Percentiles rank a stretch among this genome's conserved stretches.
Conservation (phyloP, 2,888 invertebrate species). For the Linnaemya vulpina region DNA sequence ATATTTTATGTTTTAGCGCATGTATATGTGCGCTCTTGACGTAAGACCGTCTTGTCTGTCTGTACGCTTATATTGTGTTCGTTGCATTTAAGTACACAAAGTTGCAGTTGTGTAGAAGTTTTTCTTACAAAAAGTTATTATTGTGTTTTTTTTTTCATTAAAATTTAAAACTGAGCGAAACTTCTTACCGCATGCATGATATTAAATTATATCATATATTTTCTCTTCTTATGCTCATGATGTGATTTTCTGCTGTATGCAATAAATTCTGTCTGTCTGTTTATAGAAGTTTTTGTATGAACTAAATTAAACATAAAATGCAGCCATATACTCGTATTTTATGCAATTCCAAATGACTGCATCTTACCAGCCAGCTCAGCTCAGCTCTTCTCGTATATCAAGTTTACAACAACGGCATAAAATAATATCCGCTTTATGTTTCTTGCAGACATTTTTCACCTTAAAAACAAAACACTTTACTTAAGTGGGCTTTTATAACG, state of each 20-base stretch:
- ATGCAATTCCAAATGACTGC: conserved; percentile 26
- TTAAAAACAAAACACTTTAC: not conserved
- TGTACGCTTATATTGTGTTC: not conserved
- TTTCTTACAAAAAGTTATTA: conserved; percentile 46
- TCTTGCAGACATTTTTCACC: conserved; percentile 14
- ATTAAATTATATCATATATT: conserved; percentile 55
- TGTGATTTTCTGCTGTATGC: conserved; percentile 27
- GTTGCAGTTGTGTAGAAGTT: conserved; percentile 33
- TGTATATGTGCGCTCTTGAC: conserved; percentile 23
- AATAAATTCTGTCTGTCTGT: conserved; percentile 21
- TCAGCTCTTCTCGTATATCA: conserved; percentile 28
- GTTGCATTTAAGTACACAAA: conserved; percentile 30
- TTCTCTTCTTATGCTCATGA: conserved; percentile 6
- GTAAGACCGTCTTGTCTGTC: conserved; percentile 39
- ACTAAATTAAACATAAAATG: conserved; percentile 41
- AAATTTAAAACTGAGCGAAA: conserved; percentile 58
- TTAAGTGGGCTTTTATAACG: not conserved
- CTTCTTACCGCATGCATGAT: conserved; percentile 69
- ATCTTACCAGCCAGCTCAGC: conserved; percentile 25
- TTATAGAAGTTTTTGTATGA: conserved; percentile 33
- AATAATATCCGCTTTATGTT: conserved; percentile 60
- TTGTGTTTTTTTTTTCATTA: conserved; percentile 12
- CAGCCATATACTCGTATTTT: conserved; percentile 34
- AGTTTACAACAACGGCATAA: conserved; percentile 45
- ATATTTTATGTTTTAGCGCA: conserved; percentile 31